Evolutionary conservation across 1,140 invertebrate genomes (phyloP).

Genomic region (Lepeophtheirus salmonis): DNA sequence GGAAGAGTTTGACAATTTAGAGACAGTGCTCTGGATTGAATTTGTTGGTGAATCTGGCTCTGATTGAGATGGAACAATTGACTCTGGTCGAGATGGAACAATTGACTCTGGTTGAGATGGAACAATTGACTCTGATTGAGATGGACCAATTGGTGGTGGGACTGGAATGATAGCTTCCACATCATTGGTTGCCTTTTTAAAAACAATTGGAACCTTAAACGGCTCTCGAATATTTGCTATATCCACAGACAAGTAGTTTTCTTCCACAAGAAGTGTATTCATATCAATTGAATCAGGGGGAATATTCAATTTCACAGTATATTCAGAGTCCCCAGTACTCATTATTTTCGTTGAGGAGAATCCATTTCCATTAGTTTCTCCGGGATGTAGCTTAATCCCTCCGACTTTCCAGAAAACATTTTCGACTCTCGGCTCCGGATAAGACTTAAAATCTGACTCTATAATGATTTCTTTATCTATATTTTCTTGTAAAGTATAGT

Average conservation of each 20-base stretch:
- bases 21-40: neutral
- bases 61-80: no score
- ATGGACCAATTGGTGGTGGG: no score
- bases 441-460: neutral
- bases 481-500: neutral
- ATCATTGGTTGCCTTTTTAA: neutral
- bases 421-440: neutral
- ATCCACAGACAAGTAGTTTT: neutral
- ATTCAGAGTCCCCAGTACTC: neutral
- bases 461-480: neutral
- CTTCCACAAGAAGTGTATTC: neutral
- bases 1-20: neutral
- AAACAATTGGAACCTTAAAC: neutral
- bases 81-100: no score
- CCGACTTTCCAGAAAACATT: neutral
- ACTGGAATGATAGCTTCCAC: neutral
- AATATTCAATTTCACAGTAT: neutral
- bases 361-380: neutral
- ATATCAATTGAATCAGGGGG: neutral
- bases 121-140: no score
- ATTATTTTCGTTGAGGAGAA: neutral
- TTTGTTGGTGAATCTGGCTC: no score
- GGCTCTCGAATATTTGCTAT: neutral
- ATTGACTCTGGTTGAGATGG: no score
- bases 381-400: neutral